Conservation (phyloP, 1,140 invertebrate species). For the Mamestra configurata region DNA sequence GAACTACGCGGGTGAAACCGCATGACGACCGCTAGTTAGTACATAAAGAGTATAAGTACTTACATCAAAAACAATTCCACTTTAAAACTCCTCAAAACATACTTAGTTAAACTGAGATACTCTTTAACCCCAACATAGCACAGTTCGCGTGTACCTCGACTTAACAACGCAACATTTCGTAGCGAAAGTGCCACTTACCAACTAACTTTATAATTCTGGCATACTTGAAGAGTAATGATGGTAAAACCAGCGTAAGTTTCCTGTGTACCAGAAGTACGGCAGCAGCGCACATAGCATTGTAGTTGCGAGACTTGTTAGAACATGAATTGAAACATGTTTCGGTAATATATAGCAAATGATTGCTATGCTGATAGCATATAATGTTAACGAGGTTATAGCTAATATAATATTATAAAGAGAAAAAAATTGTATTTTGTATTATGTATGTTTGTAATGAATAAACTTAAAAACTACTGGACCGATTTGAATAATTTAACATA, state of each 20-base stretch:
- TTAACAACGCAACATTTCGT: slow-evolving; percentile 38
- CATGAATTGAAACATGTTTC: slow-evolving; percentile 24
- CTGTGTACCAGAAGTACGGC: slow-evolving; percentile 9
- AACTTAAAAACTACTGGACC: too few species aligned
- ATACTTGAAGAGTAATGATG: slow-evolving; percentile 42
- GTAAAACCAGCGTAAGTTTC: slow-evolving; percentile 30
- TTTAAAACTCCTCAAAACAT: background rate
- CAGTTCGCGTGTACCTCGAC: slow-evolving; percentile 37
- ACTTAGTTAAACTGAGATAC: background rate
- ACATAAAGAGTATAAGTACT: too few species aligned
- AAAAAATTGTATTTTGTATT: too few species aligned
- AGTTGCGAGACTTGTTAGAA: slow-evolving; percentile 1
- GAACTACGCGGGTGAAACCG: too few species aligned
- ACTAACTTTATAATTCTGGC: slow-evolving; percentile 48
- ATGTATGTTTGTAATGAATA: too few species aligned
- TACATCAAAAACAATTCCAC: background rate
- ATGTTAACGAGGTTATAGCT: too few species aligned
- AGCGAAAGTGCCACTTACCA: slow-evolving; percentile 41
- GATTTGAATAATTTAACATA: too few species aligned
- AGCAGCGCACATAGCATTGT: slow-evolving; percentile 13
- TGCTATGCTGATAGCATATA: too few species aligned
- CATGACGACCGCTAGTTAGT: too few species aligned
- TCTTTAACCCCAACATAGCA: slow-evolving; percentile 19
- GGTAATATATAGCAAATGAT: background rate
- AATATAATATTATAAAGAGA: too few species aligned